A percentile compares a stretch with the other conserved stretches of the same genome.
Evolutionary conservation across 2,797 vertebrate species (phyloP).

Genomic region (Amniataba percoides): DNA sequence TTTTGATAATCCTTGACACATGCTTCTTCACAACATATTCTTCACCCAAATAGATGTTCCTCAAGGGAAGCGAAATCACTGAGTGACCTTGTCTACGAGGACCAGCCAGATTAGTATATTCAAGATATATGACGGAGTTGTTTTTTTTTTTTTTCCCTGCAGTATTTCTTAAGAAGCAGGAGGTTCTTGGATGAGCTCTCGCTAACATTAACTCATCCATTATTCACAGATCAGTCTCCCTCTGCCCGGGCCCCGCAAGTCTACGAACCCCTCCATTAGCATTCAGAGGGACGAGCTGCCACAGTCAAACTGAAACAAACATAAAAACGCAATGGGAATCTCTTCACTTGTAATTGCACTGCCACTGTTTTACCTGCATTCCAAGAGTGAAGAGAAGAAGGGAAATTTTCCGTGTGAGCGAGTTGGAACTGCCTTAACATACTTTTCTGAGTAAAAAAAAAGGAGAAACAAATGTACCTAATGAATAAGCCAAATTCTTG

Average conservation of each 20-base stretch:
- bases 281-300: conserved; percentile 52
- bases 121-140: conserved; percentile 18
- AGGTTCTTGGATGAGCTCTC: conserved; percentile 36
- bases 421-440: conserved; percentile 55
- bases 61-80: conserved; percentile 15
- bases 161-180: conserved; percentile 36
- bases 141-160: conserved; percentile 34
- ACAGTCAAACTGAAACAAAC: conserved; percentile 46
- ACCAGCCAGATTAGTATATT: conserved; percentile 17
- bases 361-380: conserved; percentile 61
- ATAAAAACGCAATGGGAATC: conserved; percentile 50
- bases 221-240: conserved; percentile 62
- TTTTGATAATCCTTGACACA: background rate
- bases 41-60: conserved; percentile 7
- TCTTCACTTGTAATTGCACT: conserved; percentile 61
- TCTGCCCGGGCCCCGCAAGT: conserved; percentile 21
- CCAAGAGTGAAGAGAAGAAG: conserved; percentile 26
- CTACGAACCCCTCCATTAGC: conserved; percentile 61
- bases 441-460: conserved; percentile 37
- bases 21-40: conserved; percentile 6
- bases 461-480: conserved; percentile 50
- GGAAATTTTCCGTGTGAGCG: conserved; percentile 65
- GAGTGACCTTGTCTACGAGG: conserved; percentile 33
- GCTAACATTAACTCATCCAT: conserved; percentile 70
- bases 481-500: conserved; percentile 68